Evolutionary conservation across 2,113 vertebrate species (phyloP), one percentile per base, ranked within the genome.

Genomic region (Redunca redunca): DNA sequence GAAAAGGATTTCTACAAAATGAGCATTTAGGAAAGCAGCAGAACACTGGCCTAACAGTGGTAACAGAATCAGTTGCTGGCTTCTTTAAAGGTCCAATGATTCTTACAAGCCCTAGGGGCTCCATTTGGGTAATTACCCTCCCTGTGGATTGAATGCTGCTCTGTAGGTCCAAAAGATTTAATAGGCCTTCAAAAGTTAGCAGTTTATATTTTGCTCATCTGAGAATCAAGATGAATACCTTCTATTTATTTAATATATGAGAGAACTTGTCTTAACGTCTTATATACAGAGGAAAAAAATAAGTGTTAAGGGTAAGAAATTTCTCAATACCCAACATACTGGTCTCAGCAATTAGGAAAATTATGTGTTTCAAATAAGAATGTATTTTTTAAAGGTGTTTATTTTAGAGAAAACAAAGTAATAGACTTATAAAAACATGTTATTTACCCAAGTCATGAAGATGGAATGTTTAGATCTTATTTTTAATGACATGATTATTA

Each of bases 301-400:
- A 77, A 90, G 53, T 62, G 30, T 88, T 90, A 57, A 96, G 86
- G 26, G 60, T 88, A 93, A 98, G 88, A 96, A 94, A 94, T 55
- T 78, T 96, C 96, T 97, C 93, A 95, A 97, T 92, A 97, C 48
- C 71, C 60, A 86, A 96, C 94, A 80, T 84, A 48, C 95, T 97
- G 97, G 94, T 78, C 85, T 98, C 87, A 95, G 90, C 97, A 95
- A 97, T 98, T 97, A 95, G 90, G 92, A 94, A 97, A 97, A 97
- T 81, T 90, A 46, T 95, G 64, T 84, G 46, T 84, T 94, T 95
- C 92, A 94, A 97, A 97, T 95, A 95, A 97, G 95, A 98, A 97
- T 97, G 92, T 43, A 46, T 96, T 94, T 96, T 74, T 93, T 87
- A 90, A 97, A 97, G 90, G 90, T 88, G 30, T 78, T 89, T 84